Percentiles rank a stretch among this genome's conserved stretches.
Evolutionary conservation across 2,888 invertebrate species (phyloP).

Genomic region (Rhingia campestris): DNA sequence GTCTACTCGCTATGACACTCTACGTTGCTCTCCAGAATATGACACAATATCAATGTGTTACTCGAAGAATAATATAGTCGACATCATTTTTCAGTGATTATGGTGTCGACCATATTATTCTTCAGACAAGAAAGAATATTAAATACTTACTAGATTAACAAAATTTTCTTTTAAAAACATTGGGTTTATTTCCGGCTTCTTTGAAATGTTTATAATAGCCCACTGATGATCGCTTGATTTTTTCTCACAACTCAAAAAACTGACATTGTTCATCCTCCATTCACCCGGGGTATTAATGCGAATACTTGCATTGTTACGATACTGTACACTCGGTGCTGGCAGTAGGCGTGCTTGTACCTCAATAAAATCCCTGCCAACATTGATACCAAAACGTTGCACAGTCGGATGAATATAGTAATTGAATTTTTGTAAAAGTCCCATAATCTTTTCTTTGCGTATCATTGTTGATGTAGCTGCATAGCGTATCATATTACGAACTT

Average conservation of each 20-base stretch:
- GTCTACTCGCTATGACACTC: no score
- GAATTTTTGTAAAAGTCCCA: slow-evolving; percentile 82
- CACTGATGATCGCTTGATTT: slow-evolving; percentile 72
- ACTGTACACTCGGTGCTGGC: slow-evolving; percentile 88
- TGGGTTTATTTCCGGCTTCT: slow-evolving; percentile 32
- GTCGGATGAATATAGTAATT: slow-evolving; percentile 82
- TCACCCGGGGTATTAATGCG: slow-evolving; percentile 75
- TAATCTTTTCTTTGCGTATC: slow-evolving; percentile 91
- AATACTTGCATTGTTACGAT: slow-evolving; percentile 79
- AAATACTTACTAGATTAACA: slow-evolving; percentile 53
- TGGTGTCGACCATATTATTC: not conserved
- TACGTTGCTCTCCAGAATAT: no score
- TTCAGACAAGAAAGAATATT: not conserved
- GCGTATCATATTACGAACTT: slow-evolving; percentile 93
- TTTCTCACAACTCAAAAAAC: slow-evolving; percentile 24
- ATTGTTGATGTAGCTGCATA: slow-evolving; percentile 92
- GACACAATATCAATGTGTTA: no score
- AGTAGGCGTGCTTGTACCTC: slow-evolving; percentile 91
- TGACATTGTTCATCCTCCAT: slow-evolving; percentile 72
- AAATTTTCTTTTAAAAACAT: slow-evolving; percentile 52
- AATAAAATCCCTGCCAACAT: slow-evolving; percentile 89
- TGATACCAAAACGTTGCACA: slow-evolving; percentile 92
- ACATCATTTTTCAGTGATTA: no score
- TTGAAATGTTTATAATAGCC: slow-evolving; percentile 77
- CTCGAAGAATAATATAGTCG: no score